Evolutionary conservation across 2,888 invertebrate species (phyloP).

Genomic region (Hydraecia micacea): DNA sequence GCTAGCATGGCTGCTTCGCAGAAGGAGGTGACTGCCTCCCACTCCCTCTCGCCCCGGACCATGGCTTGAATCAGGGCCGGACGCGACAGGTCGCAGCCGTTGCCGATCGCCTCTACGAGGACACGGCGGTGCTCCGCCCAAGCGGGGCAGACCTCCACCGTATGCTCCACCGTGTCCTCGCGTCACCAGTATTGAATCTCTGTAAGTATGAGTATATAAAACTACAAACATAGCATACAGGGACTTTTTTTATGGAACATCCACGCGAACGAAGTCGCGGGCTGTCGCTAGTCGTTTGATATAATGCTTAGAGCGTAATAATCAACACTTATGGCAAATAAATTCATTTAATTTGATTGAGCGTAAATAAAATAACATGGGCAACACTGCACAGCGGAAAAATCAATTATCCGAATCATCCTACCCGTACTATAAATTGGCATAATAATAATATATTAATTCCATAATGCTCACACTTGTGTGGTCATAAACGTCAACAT

Average conservation of each 20-base stretch:
- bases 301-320: not conserved
- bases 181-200: not conserved
- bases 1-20: too few species aligned
- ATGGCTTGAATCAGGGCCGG: too few species aligned
- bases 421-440: not conserved
- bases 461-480: not conserved
- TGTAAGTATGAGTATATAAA: not conserved
- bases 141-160: too few species aligned
- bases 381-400: constrained; percentile 2
- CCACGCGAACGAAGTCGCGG: not conserved
- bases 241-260: not conserved
- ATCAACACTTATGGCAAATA: too few species aligned
- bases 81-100: too few species aligned
- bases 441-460: not conserved
- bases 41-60: too few species aligned
- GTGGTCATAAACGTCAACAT: constrained; percentile 2
- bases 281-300: not conserved
- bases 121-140: too few species aligned
- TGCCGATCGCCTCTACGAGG: too few species aligned
- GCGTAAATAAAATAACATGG: not conserved
- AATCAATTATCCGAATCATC: not conserved
- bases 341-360: not conserved
- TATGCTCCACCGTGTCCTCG: too few species aligned
- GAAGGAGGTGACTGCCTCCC: too few species aligned
- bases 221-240: not conserved